These are phyloP conservation scores for Fulmarus glacialis DNA, from an alignment of 2,113 vertebrate species.

Conservation along the genomic window DNA sequence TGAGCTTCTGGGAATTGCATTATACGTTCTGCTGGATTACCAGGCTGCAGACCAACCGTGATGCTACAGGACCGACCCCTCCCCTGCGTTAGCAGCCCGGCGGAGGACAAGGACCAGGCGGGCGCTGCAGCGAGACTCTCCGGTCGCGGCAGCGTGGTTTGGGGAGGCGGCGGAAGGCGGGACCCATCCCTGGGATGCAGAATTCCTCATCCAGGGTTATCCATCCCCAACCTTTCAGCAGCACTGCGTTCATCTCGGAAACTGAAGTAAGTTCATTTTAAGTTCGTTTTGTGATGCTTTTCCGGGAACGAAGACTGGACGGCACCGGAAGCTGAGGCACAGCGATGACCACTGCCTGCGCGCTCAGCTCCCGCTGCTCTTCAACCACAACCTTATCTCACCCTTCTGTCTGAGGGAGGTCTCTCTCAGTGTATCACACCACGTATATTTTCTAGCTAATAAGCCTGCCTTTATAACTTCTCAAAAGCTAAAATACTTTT, in stretches of 20 bases:
- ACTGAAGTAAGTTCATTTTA: background rate
- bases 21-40: fast-evolving
- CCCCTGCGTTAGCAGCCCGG: background rate
- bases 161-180: background rate
- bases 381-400: slow-evolving; percentile 22
- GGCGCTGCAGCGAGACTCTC: fast-evolving
- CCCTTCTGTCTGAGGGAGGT: background rate
- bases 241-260: background rate
- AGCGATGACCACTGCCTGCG: background rate
- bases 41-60: background rate
- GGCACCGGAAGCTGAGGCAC: background rate
- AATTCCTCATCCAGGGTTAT: background rate
- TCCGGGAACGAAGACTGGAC: background rate
- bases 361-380: background rate
- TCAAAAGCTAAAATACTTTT: background rate
- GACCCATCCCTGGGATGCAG: background rate
- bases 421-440: background rate
- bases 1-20: background rate
- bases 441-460: background rate
- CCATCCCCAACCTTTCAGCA: background rate
- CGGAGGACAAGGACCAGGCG: too few relatives aligned
- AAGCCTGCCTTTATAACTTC: background rate
- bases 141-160: fast-evolving
- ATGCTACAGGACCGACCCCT: fast-evolving
- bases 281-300: background rate